Evolutionary conservation across 30 jellyfish, hydroid and myxozoan genomes (phyloP).

Genomic region (Chironex yamaguchii): DNA sequence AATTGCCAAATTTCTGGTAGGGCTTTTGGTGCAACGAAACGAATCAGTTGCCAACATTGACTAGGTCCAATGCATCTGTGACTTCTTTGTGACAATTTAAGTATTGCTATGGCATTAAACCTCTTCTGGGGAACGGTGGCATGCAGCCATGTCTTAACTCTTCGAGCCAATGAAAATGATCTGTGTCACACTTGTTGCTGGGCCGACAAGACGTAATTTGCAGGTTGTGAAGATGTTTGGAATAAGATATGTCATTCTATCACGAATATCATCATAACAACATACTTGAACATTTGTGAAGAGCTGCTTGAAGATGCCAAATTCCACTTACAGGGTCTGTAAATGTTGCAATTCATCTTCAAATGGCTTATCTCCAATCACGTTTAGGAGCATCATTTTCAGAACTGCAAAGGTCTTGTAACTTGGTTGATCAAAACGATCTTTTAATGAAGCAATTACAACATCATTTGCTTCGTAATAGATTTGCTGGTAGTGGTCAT

Average conservation of each 20-base stretch:
- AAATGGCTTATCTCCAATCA: slow-evolving; percentile 14
- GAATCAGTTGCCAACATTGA: too few relatives aligned
- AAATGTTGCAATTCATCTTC: not conserved
- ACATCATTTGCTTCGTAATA: slow-evolving; percentile 58
- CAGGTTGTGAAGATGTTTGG: too few relatives aligned
- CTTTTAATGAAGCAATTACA: slow-evolving; percentile 36
- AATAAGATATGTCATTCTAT: not conserved
- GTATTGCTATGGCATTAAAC: too few relatives aligned
- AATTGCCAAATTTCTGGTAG: too few relatives aligned
- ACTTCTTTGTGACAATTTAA: too few relatives aligned
- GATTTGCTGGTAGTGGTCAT: slow-evolving; percentile 46
- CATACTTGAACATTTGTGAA: not conserved
- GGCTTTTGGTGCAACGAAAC: too few relatives aligned
- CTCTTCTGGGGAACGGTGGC: too few relatives aligned
- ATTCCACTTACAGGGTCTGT: not conserved
- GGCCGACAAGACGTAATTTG: not conserved
- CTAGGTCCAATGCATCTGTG: too few relatives aligned
- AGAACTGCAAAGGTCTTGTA: slow-evolving; percentile 26
- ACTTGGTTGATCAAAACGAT: slow-evolving; percentile 54
- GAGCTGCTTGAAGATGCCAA: not conserved
- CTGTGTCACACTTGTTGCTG: too few relatives aligned
- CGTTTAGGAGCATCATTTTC: slow-evolving; percentile 32
- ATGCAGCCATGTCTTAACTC: too few relatives aligned
- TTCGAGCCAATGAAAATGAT: too few relatives aligned
- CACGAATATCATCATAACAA: not conserved